Evolutionary conservation across 2,797 vertebrate genomes (phyloP), one percentile per base, ranked within the genome.

Genomic region (Morelia viridis): DNA sequence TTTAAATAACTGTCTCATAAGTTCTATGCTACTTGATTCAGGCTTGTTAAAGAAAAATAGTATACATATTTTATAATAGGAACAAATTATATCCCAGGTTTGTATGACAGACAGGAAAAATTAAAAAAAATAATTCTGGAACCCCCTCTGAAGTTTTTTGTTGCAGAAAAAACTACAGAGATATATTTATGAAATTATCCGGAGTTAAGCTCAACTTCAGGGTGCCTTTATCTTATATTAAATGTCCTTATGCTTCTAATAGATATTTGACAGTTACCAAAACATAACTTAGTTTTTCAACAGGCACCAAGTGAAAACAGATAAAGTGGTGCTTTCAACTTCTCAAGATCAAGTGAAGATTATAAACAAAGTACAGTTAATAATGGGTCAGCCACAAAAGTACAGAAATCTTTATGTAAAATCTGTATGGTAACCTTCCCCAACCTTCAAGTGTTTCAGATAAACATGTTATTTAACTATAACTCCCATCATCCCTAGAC

Each of bases 11-110:
- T 64, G 17, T 26, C 89, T 2, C 8, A 80, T 9, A 15, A 31
- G 0, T 85, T 35, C 87, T 19, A 1, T 0, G 0, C 28, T 0
- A 91, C n/a, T 57, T 53, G 50, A 53, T 53, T 53, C 26, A 61
- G 22, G 6, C 1, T 35, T 35, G 26, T n/a, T 64, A 53, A 65
- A 88, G 61, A 88, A 60, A 9, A 53, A 13, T 26, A 50, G 46
- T 28, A 46, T 6, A 89, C 35, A 56, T 6, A 5, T 58, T 76
- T 87, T 22, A 60, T 11, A 87, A 28, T 4, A 28, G 15, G 22
- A 15, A 26, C 17, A 61, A 26, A 26, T 90, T 28, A 28, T 5
- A 61, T 61, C 35, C 50, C 50, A 53, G 50, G 50, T 7, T 53
- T 53, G 50, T 53, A 53, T 53, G 50, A 53, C 8, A 8, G 50